Evolutionary conservation across 2,797 vertebrate genomes (phyloP).

Genomic region (Coreius guichenoti): DNA sequence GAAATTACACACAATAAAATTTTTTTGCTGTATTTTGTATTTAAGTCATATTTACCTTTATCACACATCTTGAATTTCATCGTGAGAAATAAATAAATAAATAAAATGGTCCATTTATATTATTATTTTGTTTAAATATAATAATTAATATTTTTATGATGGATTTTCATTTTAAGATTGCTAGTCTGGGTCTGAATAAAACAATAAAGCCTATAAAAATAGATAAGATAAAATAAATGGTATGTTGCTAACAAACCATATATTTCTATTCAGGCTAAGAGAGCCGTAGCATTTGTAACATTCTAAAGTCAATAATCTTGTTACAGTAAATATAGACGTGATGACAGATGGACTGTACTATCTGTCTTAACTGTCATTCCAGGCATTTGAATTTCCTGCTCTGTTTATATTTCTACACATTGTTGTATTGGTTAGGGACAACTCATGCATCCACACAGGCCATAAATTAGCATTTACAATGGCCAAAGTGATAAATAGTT

Average conservation of each 20-base stretch:
- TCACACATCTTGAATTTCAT: not conserved
- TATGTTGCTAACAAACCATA: not conserved
- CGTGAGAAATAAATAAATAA: not conserved
- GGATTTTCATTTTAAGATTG: not conserved
- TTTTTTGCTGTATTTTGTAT: not conserved
- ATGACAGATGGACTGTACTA: slow-evolving; percentile 56
- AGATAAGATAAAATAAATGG: not conserved
- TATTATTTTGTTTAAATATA: not conserved
- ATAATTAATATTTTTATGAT: not conserved
- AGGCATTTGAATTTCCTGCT: slow-evolving; percentile 45
- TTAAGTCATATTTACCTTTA: not conserved
- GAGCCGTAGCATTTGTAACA: not conserved
- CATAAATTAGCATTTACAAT: slow-evolving; percentile 53
- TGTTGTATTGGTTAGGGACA: slow-evolving; percentile 40
- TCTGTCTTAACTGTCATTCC: slow-evolving; percentile 49
- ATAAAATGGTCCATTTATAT: not conserved
- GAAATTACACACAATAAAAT: not conserved
- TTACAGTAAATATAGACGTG: slow-evolving; percentile 51
- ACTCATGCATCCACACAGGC: slow-evolving; percentile 14
- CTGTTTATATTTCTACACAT: slow-evolving; percentile 47
- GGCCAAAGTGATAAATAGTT: slow-evolving; percentile 52
- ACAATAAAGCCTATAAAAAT: not conserved
- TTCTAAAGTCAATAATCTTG: slow-evolving; percentile 26
- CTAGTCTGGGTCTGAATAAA: too few species aligned
- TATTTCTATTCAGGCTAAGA: not conserved